These are phyloP conservation scores for Mixornis gularis DNA, from an alignment of 2,113 vertebrate genomes.

Conservation along the genomic window DNA sequence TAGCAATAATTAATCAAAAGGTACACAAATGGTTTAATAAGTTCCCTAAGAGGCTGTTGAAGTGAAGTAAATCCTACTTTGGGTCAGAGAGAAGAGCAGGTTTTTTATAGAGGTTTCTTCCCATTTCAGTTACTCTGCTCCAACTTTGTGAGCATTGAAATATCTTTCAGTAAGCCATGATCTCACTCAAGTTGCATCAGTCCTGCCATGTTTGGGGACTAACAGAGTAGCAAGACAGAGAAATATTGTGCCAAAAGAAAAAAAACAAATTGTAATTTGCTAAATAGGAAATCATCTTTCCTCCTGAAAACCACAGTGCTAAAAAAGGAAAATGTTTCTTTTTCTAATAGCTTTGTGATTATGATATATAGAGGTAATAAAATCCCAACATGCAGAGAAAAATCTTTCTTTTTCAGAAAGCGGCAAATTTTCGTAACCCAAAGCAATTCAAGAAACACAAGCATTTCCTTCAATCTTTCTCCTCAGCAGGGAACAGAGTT, in stretches of 20 bases:
- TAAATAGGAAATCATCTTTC: conserved; percentile 32
- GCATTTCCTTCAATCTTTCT: conserved; percentile 40
- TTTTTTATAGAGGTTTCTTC: not conserved
- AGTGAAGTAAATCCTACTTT: not conserved
- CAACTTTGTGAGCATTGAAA: not conserved
- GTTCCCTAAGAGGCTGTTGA: not conserved
- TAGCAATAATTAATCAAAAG: not conserved
- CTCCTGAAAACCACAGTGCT: not conserved
- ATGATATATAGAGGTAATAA: conserved; percentile 37
- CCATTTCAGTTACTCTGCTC: not conserved
- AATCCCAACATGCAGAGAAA: not conserved
- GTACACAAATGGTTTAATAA: not conserved
- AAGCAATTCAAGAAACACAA: conserved; percentile 45
- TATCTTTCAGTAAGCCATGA: not conserved
- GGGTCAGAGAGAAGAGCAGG: not conserved
- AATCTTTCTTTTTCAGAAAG: conserved; percentile 17
- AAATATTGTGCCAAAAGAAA: not conserved
- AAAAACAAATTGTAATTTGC: not conserved
- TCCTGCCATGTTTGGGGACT: not conserved
- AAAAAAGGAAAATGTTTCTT: conserved; percentile 16
- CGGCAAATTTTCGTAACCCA: conserved; percentile 16
- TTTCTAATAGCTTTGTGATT: conserved; percentile 28
- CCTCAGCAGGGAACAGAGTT: conserved; percentile 10
- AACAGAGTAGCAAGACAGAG: not conserved
- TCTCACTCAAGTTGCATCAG: not conserved